Percentiles rank a stretch among this genome's conserved stretches.
These are phyloP conservation scores for Tigriopus japonicus DNA, from an alignment of 1,140 invertebrate genomes.

Conservation along the genomic window DNA sequence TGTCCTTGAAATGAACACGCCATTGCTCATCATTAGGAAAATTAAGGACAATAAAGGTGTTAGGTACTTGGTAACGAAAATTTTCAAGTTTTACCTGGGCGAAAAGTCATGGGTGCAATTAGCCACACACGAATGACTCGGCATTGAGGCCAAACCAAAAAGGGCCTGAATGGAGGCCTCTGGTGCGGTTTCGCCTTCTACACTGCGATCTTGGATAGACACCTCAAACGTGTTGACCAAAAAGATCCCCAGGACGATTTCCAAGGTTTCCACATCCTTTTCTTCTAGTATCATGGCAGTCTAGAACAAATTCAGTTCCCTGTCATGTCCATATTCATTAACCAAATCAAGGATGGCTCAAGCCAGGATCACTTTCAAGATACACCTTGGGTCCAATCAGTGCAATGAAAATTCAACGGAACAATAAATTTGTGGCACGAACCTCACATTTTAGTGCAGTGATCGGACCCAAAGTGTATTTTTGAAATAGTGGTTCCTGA, in stretches of 20 bases:
- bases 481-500: neutral
- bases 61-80: no score
- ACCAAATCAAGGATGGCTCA: no score
- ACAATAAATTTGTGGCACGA: no score
- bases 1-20: no score
- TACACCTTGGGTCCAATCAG: no score
- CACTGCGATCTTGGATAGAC: neutral
- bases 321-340: no score
- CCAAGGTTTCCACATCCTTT: neutral
- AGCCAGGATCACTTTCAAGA: no score
- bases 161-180: neutral
- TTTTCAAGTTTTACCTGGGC: slow-evolving; percentile 18
- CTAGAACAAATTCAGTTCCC: neutral
- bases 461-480: no score
- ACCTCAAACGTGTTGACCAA: slow-evolving; percentile 4
- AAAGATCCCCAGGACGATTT: slow-evolving; percentile 4
- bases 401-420: no score
- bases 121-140: slow-evolving; percentile 2
- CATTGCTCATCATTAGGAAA: no score
- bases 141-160: slow-evolving; percentile 6
- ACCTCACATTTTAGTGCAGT: no score
- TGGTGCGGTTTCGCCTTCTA: neutral
- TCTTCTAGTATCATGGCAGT: neutral
- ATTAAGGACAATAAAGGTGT: no score
- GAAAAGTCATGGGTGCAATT: slow-evolving; percentile 1